A percentile compares a stretch with the other conserved stretches of the same genome.
phyloP scores from a whole-genome alignment of 2,888 invertebrate species.

The Acleris literana region DNA sequence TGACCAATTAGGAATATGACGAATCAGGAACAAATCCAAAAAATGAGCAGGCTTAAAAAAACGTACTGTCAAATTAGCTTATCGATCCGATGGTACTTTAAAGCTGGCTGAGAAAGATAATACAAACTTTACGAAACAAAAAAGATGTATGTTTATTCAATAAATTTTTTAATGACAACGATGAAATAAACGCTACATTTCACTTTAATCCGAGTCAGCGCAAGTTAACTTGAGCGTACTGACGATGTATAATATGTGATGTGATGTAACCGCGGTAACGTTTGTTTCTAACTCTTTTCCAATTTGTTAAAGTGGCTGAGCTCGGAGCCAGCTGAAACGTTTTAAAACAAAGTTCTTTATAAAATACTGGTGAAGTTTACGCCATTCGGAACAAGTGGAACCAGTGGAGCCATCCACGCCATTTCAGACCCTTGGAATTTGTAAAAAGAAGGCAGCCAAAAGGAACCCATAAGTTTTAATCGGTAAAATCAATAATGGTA shows the following conservation, averaged over 20 bases:
- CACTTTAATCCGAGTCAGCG: no score
- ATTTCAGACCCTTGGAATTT: constrained; percentile 11
- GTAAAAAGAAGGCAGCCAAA: constrained; percentile 10
- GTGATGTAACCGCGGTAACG: constrained; percentile 1
- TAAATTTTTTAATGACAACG: no score
- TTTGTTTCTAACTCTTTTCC: constrained; percentile 28
- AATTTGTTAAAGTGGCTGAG: constrained; percentile 31
- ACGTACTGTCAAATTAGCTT: no score
- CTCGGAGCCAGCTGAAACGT: constrained; percentile 31
- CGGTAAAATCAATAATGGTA: constrained; percentile 25
- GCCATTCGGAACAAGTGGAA: constrained; percentile 25
- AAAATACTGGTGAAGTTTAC: constrained; percentile 35
- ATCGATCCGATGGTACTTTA: no score
- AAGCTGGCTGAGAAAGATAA: no score
- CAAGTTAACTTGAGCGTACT: no score
- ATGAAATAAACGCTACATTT: no score
- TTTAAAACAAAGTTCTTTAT: constrained; percentile 33
- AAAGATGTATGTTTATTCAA: no score
- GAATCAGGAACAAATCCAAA: no score
- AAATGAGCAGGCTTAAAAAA: no score
- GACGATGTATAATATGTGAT: constrained; percentile 13
- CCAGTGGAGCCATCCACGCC: constrained; percentile 9
- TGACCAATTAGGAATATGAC: no score
- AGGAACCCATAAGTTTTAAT: constrained; percentile 23
- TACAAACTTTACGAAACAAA: no score